Base-by-base conservation (phyloP, 2,113 vertebrate genomes). In the Cololabis saira region DNA sequence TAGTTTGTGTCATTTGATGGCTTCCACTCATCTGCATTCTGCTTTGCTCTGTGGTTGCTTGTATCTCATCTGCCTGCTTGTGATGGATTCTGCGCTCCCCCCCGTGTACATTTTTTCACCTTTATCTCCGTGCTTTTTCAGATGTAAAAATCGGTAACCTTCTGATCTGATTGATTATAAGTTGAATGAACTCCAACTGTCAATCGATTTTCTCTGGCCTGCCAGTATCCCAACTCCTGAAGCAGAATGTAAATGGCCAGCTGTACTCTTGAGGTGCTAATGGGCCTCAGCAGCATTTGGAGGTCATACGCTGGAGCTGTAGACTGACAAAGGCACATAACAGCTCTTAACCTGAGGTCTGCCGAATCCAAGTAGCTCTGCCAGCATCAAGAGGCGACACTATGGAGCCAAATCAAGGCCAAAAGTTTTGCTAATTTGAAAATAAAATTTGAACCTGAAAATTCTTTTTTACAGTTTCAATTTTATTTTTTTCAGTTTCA, bases 251-350 rank as follows among this genome's bases (percentile, higher is more conserved):
- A 84, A 82, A 83, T 76, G 78, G 62, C 50, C n/a, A 41, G 54
- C 74, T 42, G 63, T 3, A 10, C 56, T 72, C 60, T 71, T 53
- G 51, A 11, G 27, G 5, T 27, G 51, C 68, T 41, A 61, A 61
- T 33, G 1, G 74, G 55, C 64, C 75, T 80, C 83, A 73, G 83
- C 83, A 81, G 60, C 61, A 47, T 89, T 87, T 88, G 75, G 82
- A 89, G 87, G 82, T 85, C 67, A 62, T 9, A 51, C 56, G 24
- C 14, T 5, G 27, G 55, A 71, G 61, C 71, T 51, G 47, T 71
- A 41, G 67, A 72, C 65, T 80, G 50, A 55, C 70, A 73, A 76
- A 71, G 21, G 50, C 66, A 59, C 51, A 13, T 57, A 57, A 45
- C 48, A 57, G 60, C 40, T 78, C 45, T 17, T 55, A 61, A 42